phyloP scores from a whole-genome alignment of 2,113 vertebrate genomes.

The Asarcornis scutulata region DNA sequence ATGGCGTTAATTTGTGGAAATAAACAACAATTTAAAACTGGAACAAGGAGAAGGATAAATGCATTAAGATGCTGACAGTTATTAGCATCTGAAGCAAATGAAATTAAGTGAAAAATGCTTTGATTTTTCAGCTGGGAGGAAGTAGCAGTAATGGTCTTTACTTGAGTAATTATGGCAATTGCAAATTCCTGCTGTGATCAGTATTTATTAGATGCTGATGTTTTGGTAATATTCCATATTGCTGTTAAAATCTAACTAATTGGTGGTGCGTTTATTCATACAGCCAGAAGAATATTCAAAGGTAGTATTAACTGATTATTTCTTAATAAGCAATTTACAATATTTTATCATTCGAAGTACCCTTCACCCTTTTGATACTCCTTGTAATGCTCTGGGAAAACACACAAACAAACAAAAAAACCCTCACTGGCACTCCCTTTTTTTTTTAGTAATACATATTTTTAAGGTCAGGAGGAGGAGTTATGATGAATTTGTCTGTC shows the following conservation, averaged over 20 bases:
- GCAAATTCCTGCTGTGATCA: slow-evolving; percentile 31
- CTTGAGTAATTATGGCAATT: slow-evolving; percentile 12
- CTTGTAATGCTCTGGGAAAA: neutral
- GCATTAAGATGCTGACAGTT: neutral
- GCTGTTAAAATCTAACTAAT: slow-evolving; percentile 3
- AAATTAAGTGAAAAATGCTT: neutral
- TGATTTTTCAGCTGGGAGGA: slow-evolving; percentile 30
- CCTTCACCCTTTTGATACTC: neutral
- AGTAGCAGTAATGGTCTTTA: neutral
- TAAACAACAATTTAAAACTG: neutral
- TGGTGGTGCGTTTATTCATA: neutral
- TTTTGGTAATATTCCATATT: neutral
- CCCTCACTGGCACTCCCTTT: neutral
- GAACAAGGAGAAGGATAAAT: neutral
- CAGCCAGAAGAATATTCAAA: neutral
- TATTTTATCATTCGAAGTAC: neutral
- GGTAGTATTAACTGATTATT: neutral
- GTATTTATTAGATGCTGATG: slow-evolving; percentile 9
- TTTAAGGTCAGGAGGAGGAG: neutral
- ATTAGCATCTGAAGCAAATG: neutral
- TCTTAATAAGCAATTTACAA: neutral
- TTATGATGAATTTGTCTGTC: neutral
- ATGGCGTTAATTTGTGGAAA: neutral
- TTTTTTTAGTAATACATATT: neutral
- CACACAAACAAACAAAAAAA: neutral